Evolutionary conservation across 2,797 vertebrate genomes (phyloP), one percentile per base, ranked within the genome.

Genomic region (Lates japonicus): DNA sequence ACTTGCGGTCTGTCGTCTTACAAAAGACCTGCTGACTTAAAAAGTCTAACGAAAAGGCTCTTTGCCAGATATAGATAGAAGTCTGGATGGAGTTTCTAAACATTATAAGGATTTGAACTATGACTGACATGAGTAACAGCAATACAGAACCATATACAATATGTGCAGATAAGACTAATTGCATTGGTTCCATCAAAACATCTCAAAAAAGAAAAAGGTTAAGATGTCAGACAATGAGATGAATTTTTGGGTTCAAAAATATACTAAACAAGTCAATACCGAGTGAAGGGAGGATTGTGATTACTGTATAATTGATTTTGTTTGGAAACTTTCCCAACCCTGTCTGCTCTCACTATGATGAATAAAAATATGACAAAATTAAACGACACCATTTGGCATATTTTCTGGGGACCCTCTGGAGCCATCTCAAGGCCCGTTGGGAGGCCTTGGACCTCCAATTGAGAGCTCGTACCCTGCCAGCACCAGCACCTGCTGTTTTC

Each of bases 401-500:
- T 86, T 91, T 85, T 80, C 58, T 33, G 9, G 5, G 22, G 57
- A 60, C 37, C 62, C 62, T 82, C 66, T 62, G 29, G 82, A 80
- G 76, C 31, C 70, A 60, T 33, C 35, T 75, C 17, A 17, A 13
- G 54, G 54, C 37, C 74, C 70, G 19, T 29, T 48, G 71, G 79
- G 87, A 89, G 48, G 65, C 49, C 58, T 67, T 74, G 78, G 76
- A 80, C 87, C 84, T 83, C 54, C 19, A 17, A 79, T 76, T 82
- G 68, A 84, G 85, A 82, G 60, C 68, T 66, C 10, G 22, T 48
- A 61, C 74, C 76, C 16, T 64, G 52, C 75, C 64, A 61, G 69
- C 42, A n/a, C 79, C 74, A 82, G 63, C 86, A 92, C 88, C 88
- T 90, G 90, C 87, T 91, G 86, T 91, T 89, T 86, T 83, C 75